Conservation (phyloP, 2,888 invertebrate genomes). For the Pharmacophagus antenor region DNA sequence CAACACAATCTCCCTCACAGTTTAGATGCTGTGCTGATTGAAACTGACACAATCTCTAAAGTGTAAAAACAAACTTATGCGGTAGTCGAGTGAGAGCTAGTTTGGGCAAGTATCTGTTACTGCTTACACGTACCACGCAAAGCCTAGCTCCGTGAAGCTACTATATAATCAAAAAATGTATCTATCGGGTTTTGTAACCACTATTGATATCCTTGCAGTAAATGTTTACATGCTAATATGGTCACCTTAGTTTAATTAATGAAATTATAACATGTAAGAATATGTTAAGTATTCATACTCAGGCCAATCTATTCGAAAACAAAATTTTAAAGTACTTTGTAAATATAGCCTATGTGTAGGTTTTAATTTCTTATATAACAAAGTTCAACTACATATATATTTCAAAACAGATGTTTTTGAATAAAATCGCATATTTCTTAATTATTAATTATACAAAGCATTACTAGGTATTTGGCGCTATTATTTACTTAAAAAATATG, state of each 20-base stretch:
- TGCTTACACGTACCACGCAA: conserved; percentile 80
- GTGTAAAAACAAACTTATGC: conserved; percentile 1
- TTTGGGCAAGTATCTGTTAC: conserved; percentile 73
- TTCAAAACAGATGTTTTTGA: neutral
- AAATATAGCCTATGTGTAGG: conserved; percentile 45
- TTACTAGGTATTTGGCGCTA: neutral
- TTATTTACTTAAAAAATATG: neutral
- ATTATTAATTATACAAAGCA: neutral
- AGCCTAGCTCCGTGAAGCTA: conserved; percentile 77
- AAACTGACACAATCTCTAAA: neutral
- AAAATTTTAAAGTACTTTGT: conserved; percentile 69
- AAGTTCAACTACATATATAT: neutral
- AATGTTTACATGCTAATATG: conserved; percentile 68
- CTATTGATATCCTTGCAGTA: conserved; percentile 54
- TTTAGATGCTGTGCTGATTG: neutral
- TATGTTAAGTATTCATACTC: neutral
- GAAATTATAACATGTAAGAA: neutral
- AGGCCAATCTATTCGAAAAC: neutral
- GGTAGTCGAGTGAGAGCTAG: conserved; percentile 67
- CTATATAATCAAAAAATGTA: conserved; percentile 45
- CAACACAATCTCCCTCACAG: conserved; percentile 10
- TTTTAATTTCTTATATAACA: neutral
- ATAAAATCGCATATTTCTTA: neutral
- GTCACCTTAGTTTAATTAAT: conserved; percentile 24
- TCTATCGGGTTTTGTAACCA: conserved; percentile 68